These are phyloP conservation scores for Oenanthe melanoleuca DNA, from an alignment of 2,113 vertebrate genomes.

Conservation along the genomic window DNA sequence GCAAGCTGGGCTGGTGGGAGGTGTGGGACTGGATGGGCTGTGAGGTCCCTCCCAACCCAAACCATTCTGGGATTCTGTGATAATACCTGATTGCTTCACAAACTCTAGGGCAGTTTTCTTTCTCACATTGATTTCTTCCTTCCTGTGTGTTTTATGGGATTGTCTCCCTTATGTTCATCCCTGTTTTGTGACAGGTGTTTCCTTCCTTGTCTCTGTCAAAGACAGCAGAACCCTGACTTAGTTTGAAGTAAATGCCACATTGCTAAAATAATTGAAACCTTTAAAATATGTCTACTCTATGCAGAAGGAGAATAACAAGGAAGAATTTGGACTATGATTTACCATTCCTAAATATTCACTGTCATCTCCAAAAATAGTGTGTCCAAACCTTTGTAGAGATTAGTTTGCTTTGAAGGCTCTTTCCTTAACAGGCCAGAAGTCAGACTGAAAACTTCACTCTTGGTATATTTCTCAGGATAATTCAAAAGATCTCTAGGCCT, in stretches of 20 bases:
- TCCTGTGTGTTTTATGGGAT: background rate
- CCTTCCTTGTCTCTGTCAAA: background rate
- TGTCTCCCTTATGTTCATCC: background rate
- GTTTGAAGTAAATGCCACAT: background rate
- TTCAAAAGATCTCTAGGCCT: background rate
- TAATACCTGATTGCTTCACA: background rate
- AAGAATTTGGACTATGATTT: background rate
- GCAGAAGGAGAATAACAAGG: background rate
- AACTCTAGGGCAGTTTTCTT: background rate
- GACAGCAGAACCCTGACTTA: background rate
- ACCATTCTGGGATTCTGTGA: fast-evolving
- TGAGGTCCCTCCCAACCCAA: background rate
- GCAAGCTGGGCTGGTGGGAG: fast-evolving
- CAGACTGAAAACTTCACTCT: background rate
- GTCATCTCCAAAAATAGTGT: background rate
- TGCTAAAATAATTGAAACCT: background rate
- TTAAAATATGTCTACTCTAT: background rate
- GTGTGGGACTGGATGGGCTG: background rate
- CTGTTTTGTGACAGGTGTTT: background rate
- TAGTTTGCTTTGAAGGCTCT: background rate
- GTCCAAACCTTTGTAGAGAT: background rate
- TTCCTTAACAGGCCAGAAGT: background rate
- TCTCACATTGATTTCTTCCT: background rate
- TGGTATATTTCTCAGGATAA: background rate
- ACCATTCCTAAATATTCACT: background rate